phyloP scores from a whole-genome alignment of 2,888 invertebrate genomes.

The Xylocampa areola region DNA sequence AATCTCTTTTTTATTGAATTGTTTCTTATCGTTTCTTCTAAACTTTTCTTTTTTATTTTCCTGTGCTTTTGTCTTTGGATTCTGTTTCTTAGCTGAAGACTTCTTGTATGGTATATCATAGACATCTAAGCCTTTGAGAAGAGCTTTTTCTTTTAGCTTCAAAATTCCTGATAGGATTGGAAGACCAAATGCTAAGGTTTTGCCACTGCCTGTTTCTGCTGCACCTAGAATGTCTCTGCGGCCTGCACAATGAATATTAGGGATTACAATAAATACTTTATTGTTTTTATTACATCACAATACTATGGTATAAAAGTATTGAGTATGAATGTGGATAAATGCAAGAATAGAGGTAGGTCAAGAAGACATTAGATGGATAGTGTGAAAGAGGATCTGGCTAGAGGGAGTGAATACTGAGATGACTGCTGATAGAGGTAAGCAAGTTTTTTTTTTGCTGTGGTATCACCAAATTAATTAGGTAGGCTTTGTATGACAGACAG shows the following conservation, averaged over 20 bases:
- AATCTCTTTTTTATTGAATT: slow-evolving; percentile 57
- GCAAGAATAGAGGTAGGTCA: too few species aligned
- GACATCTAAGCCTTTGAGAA: slow-evolving; percentile 74
- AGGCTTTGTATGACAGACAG: too few species aligned
- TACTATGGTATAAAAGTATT: too few species aligned
- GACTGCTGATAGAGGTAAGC: too few species aligned
- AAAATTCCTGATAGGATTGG: slow-evolving; percentile 97
- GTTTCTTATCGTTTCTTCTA: slow-evolving; percentile 44
- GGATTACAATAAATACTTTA: slow-evolving; percentile 1
- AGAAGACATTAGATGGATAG: too few species aligned
- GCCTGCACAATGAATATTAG: slow-evolving; percentile 77
- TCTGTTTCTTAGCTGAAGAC: slow-evolving; percentile 71
- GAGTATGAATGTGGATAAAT: too few species aligned
- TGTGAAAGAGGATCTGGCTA: too few species aligned
- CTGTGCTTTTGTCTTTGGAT: slow-evolving; percentile 26
- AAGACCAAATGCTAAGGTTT: slow-evolving; percentile 99
- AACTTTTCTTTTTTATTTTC: slow-evolving; percentile 36
- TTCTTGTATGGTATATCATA: slow-evolving; percentile 83
- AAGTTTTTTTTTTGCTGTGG: too few species aligned
- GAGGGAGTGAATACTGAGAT: too few species aligned
- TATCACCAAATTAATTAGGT: too few species aligned
- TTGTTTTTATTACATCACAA: too few species aligned
- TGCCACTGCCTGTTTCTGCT: slow-evolving; percentile 99
- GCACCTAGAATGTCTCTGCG: slow-evolving; percentile 98
- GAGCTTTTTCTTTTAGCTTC: slow-evolving; percentile 89